Evolutionary conservation across 2,113 vertebrate species (phyloP), one percentile per base, ranked within the genome.

Genomic region (Eclectus roratus): DNA sequence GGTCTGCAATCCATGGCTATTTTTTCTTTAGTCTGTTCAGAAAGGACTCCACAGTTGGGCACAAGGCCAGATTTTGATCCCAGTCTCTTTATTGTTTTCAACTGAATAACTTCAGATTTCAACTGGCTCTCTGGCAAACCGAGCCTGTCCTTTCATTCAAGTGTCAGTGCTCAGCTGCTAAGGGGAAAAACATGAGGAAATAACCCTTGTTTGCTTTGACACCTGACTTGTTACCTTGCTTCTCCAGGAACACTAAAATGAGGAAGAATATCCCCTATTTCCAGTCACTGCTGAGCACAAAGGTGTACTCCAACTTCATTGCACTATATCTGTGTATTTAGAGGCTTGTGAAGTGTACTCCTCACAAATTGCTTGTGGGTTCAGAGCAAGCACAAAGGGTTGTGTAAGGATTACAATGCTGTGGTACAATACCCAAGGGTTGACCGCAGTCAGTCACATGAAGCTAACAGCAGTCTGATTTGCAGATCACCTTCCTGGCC

Each of bases 41-140:
- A 84, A 76, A 8, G 23, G 74, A 63, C 37, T 87, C 70, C 66
- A 76, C 17, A 69, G 53, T 31, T 0, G 12, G 83, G 77, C 86
- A 85, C 1, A 0, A 39, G 23, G 80, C 77, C 96, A 96, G 50
- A 58, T 76, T 97, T 94, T 94, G 63, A 89, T 95, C 70, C 56
- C 63, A 31, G 19, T 61, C 33, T 83, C 61, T 83, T 83, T 80
- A 69, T 33, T 81, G 76, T 66, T 94, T 91, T 94, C 73, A 79
- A 7, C 8, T 87, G 77, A 92, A 79, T 91, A 92, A 89, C 41
- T 92, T 78, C 78, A 61, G 80, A 69, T 93, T 94, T 93, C 69
- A 61, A 20, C 35, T 68, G 19, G 37, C 81, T 88, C 69, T 77
- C n/a, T 78, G 85, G 44, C 33, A 83, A 86, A 64, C 21, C 7